A percentile compares a stretch with the other conserved stretches of the same genome.
Evolutionary conservation across 1,140 invertebrate species (phyloP).

Genomic region (Periplaneta americana): DNA sequence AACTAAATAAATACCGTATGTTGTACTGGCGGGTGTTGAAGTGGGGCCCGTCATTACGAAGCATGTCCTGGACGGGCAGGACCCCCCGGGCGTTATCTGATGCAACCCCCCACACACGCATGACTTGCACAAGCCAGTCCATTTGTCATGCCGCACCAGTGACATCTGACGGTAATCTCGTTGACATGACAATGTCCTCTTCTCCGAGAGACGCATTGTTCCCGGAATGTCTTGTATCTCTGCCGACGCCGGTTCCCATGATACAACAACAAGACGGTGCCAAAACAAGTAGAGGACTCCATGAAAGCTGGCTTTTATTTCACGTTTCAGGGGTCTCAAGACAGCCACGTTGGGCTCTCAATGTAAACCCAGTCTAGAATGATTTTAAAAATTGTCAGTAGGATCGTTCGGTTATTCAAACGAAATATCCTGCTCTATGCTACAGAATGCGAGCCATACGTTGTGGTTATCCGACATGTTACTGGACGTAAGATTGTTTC

Average conservation of each 20-base stretch:
- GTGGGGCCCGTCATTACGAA: not conserved
- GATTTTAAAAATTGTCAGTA: too few species aligned
- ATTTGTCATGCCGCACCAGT: slow-evolving; percentile 46
- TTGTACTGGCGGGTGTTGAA: not conserved
- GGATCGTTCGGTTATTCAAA: too few species aligned
- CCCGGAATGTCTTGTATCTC: not conserved
- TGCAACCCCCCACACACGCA: slow-evolving; percentile 10
- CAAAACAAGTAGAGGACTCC: not conserved
- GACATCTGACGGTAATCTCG: slow-evolving; percentile 38
- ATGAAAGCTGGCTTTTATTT: not conserved
- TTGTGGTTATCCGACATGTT: too few species aligned
- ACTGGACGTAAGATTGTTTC: too few species aligned
- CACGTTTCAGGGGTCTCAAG: too few species aligned
- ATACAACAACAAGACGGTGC: not conserved
- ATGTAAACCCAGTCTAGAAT: too few species aligned
- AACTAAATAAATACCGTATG: too few species aligned
- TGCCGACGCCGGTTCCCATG: not conserved
- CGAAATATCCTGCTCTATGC: too few species aligned
- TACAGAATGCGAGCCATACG: too few species aligned
- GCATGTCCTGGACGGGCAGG: not conserved
- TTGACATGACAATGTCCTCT: slow-evolving; percentile 15
- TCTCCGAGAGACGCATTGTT: not conserved
- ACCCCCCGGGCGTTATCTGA: not conserved
- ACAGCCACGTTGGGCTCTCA: too few species aligned
- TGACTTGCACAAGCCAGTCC: slow-evolving; percentile 44